Evolutionary conservation across 2,888 invertebrate species (phyloP).

Genomic region (Anarsia innoxiella): DNA sequence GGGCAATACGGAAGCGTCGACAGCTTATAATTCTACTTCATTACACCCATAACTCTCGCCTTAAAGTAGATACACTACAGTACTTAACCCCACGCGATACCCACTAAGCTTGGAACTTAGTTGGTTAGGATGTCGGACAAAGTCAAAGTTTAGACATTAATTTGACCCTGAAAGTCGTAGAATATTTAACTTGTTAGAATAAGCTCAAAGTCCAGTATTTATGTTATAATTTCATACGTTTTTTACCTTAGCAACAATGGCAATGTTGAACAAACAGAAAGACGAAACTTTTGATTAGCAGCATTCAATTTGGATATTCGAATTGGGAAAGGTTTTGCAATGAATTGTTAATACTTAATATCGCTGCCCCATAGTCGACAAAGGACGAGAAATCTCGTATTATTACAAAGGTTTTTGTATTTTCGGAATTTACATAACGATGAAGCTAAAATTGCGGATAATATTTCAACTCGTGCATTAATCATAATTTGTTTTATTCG

Average conservation of each 20-base stretch:
- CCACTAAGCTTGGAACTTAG: slow-evolving; percentile 14
- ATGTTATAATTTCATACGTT: slow-evolving; percentile 14
- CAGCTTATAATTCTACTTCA: background rate
- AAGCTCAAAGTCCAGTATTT: background rate
- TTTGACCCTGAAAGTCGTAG: slow-evolving; percentile 17
- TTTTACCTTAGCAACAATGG: background rate
- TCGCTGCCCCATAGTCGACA: too few species aligned
- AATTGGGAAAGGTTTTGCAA: too few species aligned
- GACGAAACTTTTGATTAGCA: background rate
- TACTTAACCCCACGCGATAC: slow-evolving; percentile 8
- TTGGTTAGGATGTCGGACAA: slow-evolving; percentile 13
- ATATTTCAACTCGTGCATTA: too few species aligned
- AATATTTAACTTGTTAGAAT: slow-evolving; percentile 8
- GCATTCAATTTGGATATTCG: too few species aligned
- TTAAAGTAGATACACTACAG: slow-evolving; percentile 3
- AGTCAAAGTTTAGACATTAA: slow-evolving; percentile 23
- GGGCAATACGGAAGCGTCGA: too few species aligned
- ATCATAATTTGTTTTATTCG: too few species aligned
- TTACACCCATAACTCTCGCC: slow-evolving; percentile 4
- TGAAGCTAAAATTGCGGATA: too few species aligned
- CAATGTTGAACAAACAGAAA: background rate
- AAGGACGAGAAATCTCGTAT: too few species aligned
- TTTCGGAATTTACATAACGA: too few species aligned
- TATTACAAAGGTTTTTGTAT: too few species aligned
- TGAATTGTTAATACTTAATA: too few species aligned